phyloP scores from a whole-genome alignment of 2,113 vertebrate genomes.

The Plecotus auritus region DNA sequence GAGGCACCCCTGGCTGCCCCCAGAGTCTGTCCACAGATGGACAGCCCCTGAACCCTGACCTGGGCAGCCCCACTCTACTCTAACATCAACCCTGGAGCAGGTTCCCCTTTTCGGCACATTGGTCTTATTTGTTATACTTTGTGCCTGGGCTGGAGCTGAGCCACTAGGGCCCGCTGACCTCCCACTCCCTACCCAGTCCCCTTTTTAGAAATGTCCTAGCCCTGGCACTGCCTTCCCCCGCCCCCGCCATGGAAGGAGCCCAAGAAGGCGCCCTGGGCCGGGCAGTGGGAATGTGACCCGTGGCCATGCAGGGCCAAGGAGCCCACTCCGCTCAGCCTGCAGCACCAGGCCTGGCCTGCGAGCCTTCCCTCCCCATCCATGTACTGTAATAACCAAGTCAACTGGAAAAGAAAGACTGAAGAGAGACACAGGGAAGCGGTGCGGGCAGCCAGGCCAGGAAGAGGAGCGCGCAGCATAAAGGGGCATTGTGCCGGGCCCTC shows the following conservation, averaged over 20 bases:
- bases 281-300: conserved; percentile 50
- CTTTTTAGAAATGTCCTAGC: conserved; percentile 69
- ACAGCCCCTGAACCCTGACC: not conserved
- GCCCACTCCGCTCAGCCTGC: conserved; percentile 52
- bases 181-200: conserved; percentile 69
- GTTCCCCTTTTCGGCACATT: not conserved
- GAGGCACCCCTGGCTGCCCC: rapidly evolving
- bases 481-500: conserved; percentile 74
- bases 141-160: conserved; percentile 60
- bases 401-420: conserved; percentile 79
- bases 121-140: conserved; percentile 40
- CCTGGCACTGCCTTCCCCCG: conserved; percentile 47
- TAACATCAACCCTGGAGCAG: no score
- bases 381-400: conserved; percentile 79
- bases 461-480: conserved; percentile 78
- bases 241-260: conserved; percentile 70
- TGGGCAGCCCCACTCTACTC: not conserved
- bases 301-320: conserved; percentile 61
- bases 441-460: conserved; percentile 78
- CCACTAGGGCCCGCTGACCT: conserved; percentile 61
- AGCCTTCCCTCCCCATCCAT: conserved; percentile 69
- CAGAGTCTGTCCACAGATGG: rapidly evolving
- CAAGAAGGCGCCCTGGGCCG: conserved; percentile 60
- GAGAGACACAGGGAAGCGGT: conserved; percentile 74
- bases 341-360: conserved; percentile 67